Percentiles rank a stretch among this genome's conserved stretches.
Evolutionary conservation across 2,888 invertebrate genomes (phyloP).

Genomic region (Dorcus parallelipipedus): DNA sequence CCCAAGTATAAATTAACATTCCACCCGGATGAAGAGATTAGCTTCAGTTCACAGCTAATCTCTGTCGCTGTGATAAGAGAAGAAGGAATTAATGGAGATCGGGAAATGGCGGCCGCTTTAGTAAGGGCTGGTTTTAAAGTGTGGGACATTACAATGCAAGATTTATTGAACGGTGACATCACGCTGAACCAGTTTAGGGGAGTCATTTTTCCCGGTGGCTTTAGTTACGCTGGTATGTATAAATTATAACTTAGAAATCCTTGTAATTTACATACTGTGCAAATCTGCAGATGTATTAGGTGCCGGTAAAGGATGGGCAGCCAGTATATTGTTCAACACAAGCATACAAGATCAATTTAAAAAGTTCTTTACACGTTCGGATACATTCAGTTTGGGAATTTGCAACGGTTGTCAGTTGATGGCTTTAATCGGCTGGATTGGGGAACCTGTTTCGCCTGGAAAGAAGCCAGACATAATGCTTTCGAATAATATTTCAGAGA

Average conservation of each 20-base stretch:
- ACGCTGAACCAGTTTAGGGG: constrained; percentile 81
- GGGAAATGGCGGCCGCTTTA: constrained; percentile 94
- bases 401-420: constrained; percentile 98
- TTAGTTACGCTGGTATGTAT: constrained; percentile 86
- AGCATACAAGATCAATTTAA: constrained; percentile 73
- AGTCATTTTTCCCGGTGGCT: constrained; percentile 95
- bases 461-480: constrained; percentile 63
- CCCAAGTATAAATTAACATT: constrained; percentile 73
- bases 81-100: constrained; percentile 95
- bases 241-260: not conserved
- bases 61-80: constrained; percentile 90
- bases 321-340: constrained; percentile 79
- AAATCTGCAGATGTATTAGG: constrained; percentile 78
- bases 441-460: constrained; percentile 46
- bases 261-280: not conserved
- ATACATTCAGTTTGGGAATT: constrained; percentile 95
- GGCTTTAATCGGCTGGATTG: constrained; percentile 90
- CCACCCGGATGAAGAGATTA: constrained; percentile 58
- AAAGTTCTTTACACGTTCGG: constrained; percentile 64
- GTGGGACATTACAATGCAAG: constrained; percentile 93
- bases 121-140: constrained; percentile 86
- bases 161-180: constrained; percentile 68
- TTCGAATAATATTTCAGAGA: constrained; percentile 83
- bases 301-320: constrained; percentile 98
- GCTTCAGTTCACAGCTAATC: constrained; percentile 39